A percentile compares a stretch with the other conserved stretches of the same genome.
phyloP scores from a whole-genome alignment of 2,888 invertebrate species.

The Fissipunctia ypsillon region DNA sequence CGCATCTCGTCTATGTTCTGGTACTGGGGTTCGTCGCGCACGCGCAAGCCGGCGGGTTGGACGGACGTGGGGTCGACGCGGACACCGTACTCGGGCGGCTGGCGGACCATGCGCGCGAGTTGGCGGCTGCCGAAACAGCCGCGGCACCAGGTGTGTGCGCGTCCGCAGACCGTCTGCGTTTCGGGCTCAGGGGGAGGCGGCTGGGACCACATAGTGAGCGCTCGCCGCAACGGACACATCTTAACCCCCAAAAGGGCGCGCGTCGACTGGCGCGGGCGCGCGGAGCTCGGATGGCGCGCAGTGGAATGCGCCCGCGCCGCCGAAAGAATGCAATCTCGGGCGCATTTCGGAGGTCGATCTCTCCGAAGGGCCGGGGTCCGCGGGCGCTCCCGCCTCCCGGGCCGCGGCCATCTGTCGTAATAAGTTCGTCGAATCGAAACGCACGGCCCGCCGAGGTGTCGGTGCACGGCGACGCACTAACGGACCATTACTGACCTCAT shows the following conservation, averaged over 20 bases:
- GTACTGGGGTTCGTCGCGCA: slow-evolving; percentile 87
- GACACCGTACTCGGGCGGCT: slow-evolving; percentile 85
- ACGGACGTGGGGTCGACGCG: slow-evolving; percentile 83
- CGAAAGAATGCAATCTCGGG: slow-evolving; percentile 91
- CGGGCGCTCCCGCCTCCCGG: slow-evolving; percentile 87
- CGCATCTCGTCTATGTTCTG: slow-evolving; percentile 87
- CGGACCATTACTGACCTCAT: slow-evolving; percentile 83
- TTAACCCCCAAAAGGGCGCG: slow-evolving; percentile 91
- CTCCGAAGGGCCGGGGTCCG: slow-evolving; percentile 87
- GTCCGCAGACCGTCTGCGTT: slow-evolving; percentile 78
- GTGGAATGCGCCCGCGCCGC: slow-evolving; percentile 90
- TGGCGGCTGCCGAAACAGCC: slow-evolving; percentile 80
- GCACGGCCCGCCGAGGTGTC: slow-evolving; percentile 84
- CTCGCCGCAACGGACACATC: slow-evolving; percentile 89
- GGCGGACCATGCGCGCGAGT: slow-evolving; percentile 86
- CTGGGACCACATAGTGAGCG: slow-evolving; percentile 90
- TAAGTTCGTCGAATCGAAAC: slow-evolving; percentile 90
- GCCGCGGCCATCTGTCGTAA: slow-evolving; percentile 89
- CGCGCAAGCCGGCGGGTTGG: slow-evolving; percentile 82
- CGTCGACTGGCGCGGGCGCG: slow-evolving; percentile 89
- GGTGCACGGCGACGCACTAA: slow-evolving; percentile 80
- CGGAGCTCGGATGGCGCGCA: slow-evolving; percentile 88
- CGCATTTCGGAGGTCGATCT: slow-evolving; percentile 91
- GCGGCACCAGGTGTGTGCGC: slow-evolving; percentile 81
- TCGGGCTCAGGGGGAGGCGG: slow-evolving; percentile 86